Evolutionary conservation across 1,140 invertebrate species (phyloP).

Genomic region (Caenorhabditis remanei): DNA sequence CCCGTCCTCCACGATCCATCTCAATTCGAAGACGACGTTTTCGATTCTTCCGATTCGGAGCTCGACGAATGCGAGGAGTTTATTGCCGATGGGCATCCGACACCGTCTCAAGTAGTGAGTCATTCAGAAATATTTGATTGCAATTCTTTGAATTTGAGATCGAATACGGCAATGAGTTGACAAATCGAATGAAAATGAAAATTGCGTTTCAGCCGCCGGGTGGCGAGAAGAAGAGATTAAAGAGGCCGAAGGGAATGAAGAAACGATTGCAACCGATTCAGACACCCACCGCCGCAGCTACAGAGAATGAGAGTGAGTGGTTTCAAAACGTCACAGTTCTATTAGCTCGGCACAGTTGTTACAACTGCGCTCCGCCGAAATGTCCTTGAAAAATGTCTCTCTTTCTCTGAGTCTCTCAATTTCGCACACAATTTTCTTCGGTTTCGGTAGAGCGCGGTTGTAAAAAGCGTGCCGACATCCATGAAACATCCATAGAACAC

Average conservation of each 20-base stretch:
- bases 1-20: slow-evolving; percentile 28
- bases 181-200: slow-evolving; percentile 24
- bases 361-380: no score
- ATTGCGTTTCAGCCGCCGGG: not conserved
- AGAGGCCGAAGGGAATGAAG: slow-evolving; percentile 21
- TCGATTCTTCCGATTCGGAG: not conserved
- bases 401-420: no score
- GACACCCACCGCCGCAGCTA: not conserved
- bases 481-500: not conserved
- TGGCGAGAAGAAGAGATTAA: slow-evolving; percentile 19
- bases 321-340: not conserved
- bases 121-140: no score
- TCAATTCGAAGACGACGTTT: slow-evolving; percentile 27
- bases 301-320: slow-evolving; percentile 21
- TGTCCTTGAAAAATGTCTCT: no score
- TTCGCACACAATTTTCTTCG: no score
- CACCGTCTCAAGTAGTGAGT: slow-evolving; percentile 20
- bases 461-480: no score
- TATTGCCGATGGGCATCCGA: slow-evolving; percentile 57
- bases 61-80: slow-evolving; percentile 10
- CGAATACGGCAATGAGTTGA: slow-evolving; percentile 11
- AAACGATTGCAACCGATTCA: not conserved
- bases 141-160: no score
- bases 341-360: no score
- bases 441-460: no score